Base-by-base conservation (phyloP, 1,140 invertebrate genomes). In the Heliconius himera region DNA sequence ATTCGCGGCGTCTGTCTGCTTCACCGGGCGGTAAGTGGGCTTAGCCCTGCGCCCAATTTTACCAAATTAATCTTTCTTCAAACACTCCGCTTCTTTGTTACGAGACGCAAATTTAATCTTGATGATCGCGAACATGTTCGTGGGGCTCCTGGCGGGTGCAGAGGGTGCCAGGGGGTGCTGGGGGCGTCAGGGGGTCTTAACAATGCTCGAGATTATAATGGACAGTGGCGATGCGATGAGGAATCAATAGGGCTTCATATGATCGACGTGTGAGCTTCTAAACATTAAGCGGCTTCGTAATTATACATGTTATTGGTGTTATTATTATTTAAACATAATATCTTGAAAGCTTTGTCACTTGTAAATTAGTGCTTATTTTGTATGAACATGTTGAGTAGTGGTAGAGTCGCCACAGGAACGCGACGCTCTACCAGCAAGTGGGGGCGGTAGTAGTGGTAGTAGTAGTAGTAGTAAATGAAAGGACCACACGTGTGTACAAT, bases 51-150 rank as follows among this genome's bases (percentile, higher is more conserved):
- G 73, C 82, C 77, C 79, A 92, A 89, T 89, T 91, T 91, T 87
- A 36, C 87, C 86, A 91, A 91, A 93, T 93, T 91, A 93, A 93
- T 93, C 91, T 91, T 87, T 89, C 88, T 91, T 91, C 90, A 93
- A 93, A 93, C 91, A 93, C 90, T 93, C 82, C 77, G 80, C 74
- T 87, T 87, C 88, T 90, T 91, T 91, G 89, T 88, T 83, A 77
- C 83, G 85, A 86, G 88, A 82, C 85, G 88, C 83, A 87, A 87
- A 89, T 87, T 91, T 88, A 89, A 91, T 90, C 89, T 88, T 82
- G 82, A 81, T 82, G 76, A 82, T 82, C 79, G 78, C 74, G 51
- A 78, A 74, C 74, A 76, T 73, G 66, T 36, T 46, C 22, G 71
- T 66, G 73, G 76, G 60, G 60, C 8, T n/a, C 3, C 54, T 9